phyloP scores from a whole-genome alignment of 2,888 invertebrate species.

The Micoletzkya japonica region DNA sequence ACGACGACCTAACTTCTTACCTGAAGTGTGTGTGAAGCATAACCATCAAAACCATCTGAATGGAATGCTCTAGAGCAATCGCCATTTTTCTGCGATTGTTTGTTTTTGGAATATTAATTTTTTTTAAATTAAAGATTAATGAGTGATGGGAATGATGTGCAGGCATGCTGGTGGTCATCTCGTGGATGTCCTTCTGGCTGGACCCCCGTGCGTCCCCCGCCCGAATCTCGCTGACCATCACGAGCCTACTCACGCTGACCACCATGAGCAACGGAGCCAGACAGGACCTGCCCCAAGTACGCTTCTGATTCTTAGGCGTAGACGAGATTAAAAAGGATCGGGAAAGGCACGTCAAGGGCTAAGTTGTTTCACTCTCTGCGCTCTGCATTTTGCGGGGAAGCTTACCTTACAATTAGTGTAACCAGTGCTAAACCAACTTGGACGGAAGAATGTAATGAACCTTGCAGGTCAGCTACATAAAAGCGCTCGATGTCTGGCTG shows the following conservation, averaged over 20 bases:
- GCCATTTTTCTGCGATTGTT: neutral
- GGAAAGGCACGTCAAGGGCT: too few species aligned
- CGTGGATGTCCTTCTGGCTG: conserved; percentile 63
- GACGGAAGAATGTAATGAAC: neutral
- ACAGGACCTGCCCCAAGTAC: conserved; percentile 62
- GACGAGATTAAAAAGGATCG: neutral
- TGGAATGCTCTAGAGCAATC: neutral
- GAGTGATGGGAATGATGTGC: neutral
- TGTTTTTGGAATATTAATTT: neutral
- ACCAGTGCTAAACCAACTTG: conserved; percentile 4
- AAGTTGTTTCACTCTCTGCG: too few species aligned
- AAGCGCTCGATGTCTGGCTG: conserved; percentile 63
- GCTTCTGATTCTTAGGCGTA: neutral
- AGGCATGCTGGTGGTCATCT: conserved; percentile 60
- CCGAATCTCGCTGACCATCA: conserved; percentile 61
- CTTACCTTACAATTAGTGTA: neutral
- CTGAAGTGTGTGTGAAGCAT: too few species aligned
- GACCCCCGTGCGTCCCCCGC: conserved; percentile 63
- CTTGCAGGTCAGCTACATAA: conserved; percentile 53
- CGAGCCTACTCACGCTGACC: conserved; percentile 61
- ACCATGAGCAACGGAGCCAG: conserved; percentile 63
- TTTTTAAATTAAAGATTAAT: neutral
- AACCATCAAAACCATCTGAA: too few species aligned
- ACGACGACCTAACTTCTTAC: too few species aligned
- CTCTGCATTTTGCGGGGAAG: too few species aligned